Conservation (phyloP, 2,113 vertebrate species). For the Pandion haliaetus region DNA sequence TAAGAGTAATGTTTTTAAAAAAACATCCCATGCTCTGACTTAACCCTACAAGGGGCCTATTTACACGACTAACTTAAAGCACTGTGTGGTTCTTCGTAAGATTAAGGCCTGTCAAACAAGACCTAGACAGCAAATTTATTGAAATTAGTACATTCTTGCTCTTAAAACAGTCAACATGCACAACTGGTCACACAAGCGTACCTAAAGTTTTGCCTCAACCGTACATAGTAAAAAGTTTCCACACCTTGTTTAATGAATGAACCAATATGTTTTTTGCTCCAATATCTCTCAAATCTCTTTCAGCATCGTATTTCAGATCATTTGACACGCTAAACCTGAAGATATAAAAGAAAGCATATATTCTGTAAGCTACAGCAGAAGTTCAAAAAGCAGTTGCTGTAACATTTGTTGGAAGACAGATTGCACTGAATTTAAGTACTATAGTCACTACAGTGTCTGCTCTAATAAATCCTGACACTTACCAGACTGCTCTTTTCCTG, state of each 20-base stretch:
- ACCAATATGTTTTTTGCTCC: constrained; percentile 97
- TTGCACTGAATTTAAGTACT: background rate
- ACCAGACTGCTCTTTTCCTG: constrained; percentile 98
- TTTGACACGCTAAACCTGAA: constrained; percentile 98
- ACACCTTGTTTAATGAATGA: constrained; percentile 97
- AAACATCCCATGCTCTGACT: background rate
- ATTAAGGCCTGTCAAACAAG: constrained; percentile 18
- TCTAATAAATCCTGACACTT: constrained; percentile 50
- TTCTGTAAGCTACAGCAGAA: background rate
- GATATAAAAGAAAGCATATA: background rate
- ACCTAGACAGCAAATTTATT: background rate
- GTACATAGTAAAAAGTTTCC: constrained; percentile 64
- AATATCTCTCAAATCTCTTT: constrained; percentile 95
- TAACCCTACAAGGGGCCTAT: background rate
- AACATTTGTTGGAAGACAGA: background rate
- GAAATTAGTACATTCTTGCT: background rate
- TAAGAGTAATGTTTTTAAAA: background rate
- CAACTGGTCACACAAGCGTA: constrained; percentile 21
- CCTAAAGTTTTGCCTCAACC: constrained; percentile 48
- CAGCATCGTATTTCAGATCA: constrained; percentile 97
- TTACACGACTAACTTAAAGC: background rate
- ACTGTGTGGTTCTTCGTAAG: background rate
- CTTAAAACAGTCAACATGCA: background rate
- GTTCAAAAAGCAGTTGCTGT: background rate
- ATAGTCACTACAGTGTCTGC: background rate